Base-by-base conservation (phyloP, 2,113 vertebrate species). In the Genyomyrus donnyi region DNA sequence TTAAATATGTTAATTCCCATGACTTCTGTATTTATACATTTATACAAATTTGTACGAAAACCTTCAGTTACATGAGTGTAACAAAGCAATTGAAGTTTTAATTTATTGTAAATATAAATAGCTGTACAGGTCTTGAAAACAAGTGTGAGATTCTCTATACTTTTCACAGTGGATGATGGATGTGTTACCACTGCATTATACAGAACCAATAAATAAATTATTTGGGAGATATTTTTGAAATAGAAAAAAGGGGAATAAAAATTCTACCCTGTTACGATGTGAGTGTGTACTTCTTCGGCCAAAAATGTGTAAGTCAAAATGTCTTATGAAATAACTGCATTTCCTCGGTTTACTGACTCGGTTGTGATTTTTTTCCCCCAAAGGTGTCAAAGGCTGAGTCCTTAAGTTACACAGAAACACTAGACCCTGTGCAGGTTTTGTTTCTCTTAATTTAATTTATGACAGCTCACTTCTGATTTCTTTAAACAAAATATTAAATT, bases 191-290 rank as follows among this genome's bases (percentile, higher is more conserved):
- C 27, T 50, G 50, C 50, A 53, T 48, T 56, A 53, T 87, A 56
- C 50, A 87, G 50, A 87, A 53, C 85, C 27, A 27, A 50, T n/a
- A 31, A 53, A 35, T 19, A 87, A 52, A 53, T 87, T 48, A 86
- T 50, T 39, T 87, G 46, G 85, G 49, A 35, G 85, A 87, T 87
- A 87, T 87, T 87, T 87, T 87, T 87, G 85, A 53, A 87, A 53
- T 87, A 17, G 85, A 87, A 87, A 56, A 87, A 7, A 35, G 27
- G 15, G 21, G 46, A 52, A 52, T 49, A 87, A 87, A 50, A 52
- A 52, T 17, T 87, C 42, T 50, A 50, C 45, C 49, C 45, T 53
- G n/a, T 50, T 35, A 53, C 3, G n/a, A 50, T 50, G 62, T 70
- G 62, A 66, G 70, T 80, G 74, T 39, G 74, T 80, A 35, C 31